phyloP scores from a whole-genome alignment of 2,797 vertebrate species.

The Centroberyx gerrardi region DNA sequence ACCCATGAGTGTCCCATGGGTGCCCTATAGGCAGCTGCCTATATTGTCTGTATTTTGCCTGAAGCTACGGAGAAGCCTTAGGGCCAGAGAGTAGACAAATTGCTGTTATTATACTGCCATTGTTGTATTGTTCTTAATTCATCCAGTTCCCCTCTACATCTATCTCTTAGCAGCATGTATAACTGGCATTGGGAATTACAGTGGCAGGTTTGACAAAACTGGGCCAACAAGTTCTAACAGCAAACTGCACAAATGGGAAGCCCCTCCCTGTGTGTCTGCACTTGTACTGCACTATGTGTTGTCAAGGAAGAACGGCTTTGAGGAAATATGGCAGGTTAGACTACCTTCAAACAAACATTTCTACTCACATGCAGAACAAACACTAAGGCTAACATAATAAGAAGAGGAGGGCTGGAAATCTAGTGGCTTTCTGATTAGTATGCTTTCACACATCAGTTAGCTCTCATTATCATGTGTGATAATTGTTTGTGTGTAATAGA shows the following conservation, averaged over 20 bases:
- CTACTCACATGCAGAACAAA: too few species aligned
- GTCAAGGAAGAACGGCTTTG: too few species aligned
- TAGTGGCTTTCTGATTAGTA: too few species aligned
- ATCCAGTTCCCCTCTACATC: constrained; percentile 38
- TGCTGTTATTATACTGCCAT: constrained; percentile 41
- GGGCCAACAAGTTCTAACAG: constrained; percentile 49
- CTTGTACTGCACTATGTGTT: background rate
- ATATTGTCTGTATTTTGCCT: background rate
- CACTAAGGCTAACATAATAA: too few species aligned
- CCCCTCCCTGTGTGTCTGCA: constrained; percentile 24
- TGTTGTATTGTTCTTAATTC: constrained; percentile 15
- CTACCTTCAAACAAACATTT: too few species aligned
- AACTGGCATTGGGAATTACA: constrained; percentile 37
- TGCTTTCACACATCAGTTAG: too few species aligned
- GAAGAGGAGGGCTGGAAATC: too few species aligned
- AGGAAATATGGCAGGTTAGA: too few species aligned
- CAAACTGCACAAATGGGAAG: constrained; percentile 33
- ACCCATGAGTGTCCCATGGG: too few species aligned
- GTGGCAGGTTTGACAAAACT: constrained; percentile 59
- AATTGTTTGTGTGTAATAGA: too few species aligned
- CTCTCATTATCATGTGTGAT: too few species aligned
- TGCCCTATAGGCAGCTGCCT: too few species aligned
- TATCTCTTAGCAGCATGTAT: constrained; percentile 46
- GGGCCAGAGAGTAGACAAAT: constrained; percentile 33
- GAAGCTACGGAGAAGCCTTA: constrained; percentile 9